A percentile compares a stretch with the other conserved stretches of the same genome.
phyloP scores from a whole-genome alignment of 2,797 vertebrate genomes.

The Cirrhinus molitorella region DNA sequence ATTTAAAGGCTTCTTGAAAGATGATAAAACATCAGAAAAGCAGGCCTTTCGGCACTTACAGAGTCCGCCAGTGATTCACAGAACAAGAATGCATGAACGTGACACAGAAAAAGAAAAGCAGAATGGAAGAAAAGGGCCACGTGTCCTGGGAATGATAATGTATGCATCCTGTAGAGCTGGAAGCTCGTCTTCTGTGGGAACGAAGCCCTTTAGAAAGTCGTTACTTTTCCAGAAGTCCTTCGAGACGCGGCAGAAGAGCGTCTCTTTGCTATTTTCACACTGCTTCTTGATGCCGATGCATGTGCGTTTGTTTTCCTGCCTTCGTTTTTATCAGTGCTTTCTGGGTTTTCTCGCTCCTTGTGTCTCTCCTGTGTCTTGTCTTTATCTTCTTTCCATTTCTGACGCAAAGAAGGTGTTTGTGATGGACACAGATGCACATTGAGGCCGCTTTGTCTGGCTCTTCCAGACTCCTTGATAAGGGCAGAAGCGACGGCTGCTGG shows the following conservation, averaged over 20 bases:
- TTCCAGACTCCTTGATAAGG: not conserved
- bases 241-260: not conserved
- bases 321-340: not conserved
- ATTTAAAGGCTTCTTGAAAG: not conserved
- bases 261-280: constrained; percentile 5
- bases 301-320: not conserved
- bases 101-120: constrained; percentile 33
- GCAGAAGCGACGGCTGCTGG: not conserved
- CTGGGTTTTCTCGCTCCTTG: not conserved
- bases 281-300: not conserved
- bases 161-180: constrained; percentile 37
- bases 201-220: not conserved
- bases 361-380: not conserved
- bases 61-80: constrained; percentile 26
- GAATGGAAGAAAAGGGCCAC: constrained; percentile 38
- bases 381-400: not conserved
- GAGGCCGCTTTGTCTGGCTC: not conserved
- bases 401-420: constrained; percentile 12
- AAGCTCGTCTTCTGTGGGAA: constrained; percentile 37
- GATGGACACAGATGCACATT: not conserved
- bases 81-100: constrained; percentile 15
- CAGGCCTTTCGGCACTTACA: not conserved
- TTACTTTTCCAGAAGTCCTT: constrained; percentile 37
- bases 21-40: not conserved
- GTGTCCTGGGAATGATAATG: constrained; percentile 42